phyloP scores from a whole-genome alignment of 2,797 vertebrate genomes.

The Rhynchotus rufescens region DNA sequence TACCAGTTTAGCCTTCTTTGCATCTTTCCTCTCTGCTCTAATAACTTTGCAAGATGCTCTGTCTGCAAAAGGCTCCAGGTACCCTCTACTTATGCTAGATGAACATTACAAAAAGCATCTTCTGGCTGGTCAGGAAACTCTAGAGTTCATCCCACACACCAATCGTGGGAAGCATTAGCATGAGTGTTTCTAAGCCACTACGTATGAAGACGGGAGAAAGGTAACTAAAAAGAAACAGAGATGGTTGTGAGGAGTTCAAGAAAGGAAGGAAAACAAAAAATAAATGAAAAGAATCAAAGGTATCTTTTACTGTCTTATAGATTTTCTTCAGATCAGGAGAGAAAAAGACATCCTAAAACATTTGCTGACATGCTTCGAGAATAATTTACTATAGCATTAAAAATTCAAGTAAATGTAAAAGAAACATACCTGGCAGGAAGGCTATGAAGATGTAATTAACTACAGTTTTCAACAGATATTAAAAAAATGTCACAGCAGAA shows the following conservation, averaged over 20 bases:
- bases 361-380: background rate
- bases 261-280: background rate
- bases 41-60: background rate
- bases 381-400: background rate
- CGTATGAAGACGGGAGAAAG: rapidly evolving
- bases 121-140: background rate
- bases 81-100: background rate
- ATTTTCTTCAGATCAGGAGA: background rate
- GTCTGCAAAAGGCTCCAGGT: background rate
- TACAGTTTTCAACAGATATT: background rate
- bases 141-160: background rate
- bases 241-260: background rate
- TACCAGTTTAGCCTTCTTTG: background rate
- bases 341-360: background rate
- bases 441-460: background rate
- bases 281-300: background rate
- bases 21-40: background rate
- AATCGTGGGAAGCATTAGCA: background rate
- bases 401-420: background rate
- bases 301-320: background rate
- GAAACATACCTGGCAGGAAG: background rate
- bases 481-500: background rate
- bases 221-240: background rate
- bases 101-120: background rate
- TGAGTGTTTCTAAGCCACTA: background rate